Evolutionary conservation across 2,888 invertebrate genomes (phyloP).

Genomic region (Callinectes sapidus): DNA sequence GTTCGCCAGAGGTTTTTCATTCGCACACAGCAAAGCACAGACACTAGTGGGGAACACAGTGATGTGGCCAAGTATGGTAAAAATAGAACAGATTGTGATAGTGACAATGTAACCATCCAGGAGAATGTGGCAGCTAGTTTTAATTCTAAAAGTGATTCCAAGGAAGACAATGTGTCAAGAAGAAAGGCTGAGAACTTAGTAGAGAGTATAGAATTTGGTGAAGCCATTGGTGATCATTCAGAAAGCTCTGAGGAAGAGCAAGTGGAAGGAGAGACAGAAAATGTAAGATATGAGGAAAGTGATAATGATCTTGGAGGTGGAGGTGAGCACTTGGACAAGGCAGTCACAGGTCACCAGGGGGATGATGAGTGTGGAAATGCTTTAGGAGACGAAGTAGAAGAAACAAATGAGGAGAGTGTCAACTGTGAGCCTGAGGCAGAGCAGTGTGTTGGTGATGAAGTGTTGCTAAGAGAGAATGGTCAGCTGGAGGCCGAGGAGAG

Average conservation of each 20-base stretch:
- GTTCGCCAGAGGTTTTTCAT: slow-evolving; percentile 64
- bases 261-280: not conserved
- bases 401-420: not conserved
- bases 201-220: not conserved
- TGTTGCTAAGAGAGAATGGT: not conserved
- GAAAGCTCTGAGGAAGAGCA: not conserved
- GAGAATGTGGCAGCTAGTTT: not conserved
- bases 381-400: not conserved
- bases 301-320: not conserved
- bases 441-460: not conserved
- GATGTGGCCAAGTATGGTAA: not conserved
- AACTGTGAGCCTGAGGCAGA: not conserved
- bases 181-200: not conserved
- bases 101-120: too few relatives aligned
- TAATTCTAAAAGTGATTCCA: not conserved
- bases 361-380: not conserved
- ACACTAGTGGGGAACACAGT: not conserved
- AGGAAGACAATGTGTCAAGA: not conserved
- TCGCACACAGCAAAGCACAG: slow-evolving; percentile 51
- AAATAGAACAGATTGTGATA: not conserved
- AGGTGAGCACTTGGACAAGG: not conserved
- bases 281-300: not conserved
- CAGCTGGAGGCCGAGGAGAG: not conserved
- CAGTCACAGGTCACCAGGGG: not conserved
- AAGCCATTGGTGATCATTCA: not conserved